Evolutionary conservation across 2,888 invertebrate genomes (phyloP).

Genomic region (Oscheius sp.): DNA sequence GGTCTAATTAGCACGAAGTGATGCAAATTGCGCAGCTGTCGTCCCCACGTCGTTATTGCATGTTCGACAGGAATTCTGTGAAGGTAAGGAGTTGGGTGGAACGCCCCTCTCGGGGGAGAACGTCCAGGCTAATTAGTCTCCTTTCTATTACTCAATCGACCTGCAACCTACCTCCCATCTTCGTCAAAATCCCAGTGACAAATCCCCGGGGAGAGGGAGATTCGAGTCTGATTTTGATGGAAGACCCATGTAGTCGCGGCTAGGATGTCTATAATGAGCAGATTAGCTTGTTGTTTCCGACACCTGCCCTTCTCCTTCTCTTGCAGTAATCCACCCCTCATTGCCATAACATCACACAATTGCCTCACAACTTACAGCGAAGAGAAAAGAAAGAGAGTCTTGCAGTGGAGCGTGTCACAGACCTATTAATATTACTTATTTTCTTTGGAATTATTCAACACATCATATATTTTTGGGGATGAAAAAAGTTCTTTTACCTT

Average conservation of each 20-base stretch:
- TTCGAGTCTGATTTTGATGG: conserved; percentile 24
- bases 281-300: conserved; percentile 7
- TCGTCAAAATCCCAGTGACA: conserved; percentile 13
- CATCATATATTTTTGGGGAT: too few species aligned
- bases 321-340: not conserved
- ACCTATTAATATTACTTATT: too few species aligned
- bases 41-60: not conserved
- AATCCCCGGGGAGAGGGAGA: conserved; percentile 2
- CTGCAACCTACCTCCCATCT: not conserved
- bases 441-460: too few species aligned
- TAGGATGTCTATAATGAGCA: conserved; percentile 24
- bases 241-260: conserved; percentile 29
- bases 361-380: too few species aligned
- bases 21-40: conserved; percentile 29
- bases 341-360: conserved; percentile 3
- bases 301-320: not conserved
- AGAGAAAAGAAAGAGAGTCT: too few species aligned
- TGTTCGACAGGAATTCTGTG: conserved; percentile 11
- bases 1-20: conserved; percentile 23
- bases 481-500: too few species aligned
- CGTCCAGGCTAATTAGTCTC: conserved; percentile 2
- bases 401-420: too few species aligned
- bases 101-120: not conserved
- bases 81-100: conserved; percentile 9
- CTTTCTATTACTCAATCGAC: not conserved